These are phyloP conservation scores for Macrotis lagotis DNA, from an alignment of 2,113 vertebrate genomes.

Conservation along the genomic window DNA sequence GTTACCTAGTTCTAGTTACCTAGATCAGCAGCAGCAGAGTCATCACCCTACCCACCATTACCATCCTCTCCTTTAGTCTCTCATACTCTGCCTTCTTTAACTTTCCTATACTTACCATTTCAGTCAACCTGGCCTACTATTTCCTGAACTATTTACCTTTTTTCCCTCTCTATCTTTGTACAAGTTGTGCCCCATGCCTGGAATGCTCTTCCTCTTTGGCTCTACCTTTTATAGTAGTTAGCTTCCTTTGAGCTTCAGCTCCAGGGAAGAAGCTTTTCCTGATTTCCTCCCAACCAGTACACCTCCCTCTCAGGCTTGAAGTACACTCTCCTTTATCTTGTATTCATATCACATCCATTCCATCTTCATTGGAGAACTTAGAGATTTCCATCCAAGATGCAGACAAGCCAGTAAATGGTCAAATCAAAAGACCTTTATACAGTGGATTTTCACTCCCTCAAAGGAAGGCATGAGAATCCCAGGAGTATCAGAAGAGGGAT, in stretches of 20 bases:
- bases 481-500: background rate
- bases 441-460: background rate
- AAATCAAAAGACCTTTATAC: background rate
- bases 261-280: background rate
- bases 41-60: background rate
- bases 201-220: background rate
- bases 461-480: background rate
- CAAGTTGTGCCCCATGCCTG: background rate
- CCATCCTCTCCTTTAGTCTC: background rate
- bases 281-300: background rate
- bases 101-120: background rate
- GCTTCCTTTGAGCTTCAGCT: background rate
- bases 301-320: background rate
- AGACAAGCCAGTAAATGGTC: background rate
- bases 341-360: background rate
- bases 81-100: background rate
- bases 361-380: background rate
- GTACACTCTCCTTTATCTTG: background rate
- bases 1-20: background rate
- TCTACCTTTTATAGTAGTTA: background rate
- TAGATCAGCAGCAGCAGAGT: background rate
- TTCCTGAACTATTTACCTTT: background rate
- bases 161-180: background rate
- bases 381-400: background rate
- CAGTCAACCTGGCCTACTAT: background rate